A percentile compares a stretch with the other conserved stretches of the same genome.
These are phyloP conservation scores for Poecilia velifera DNA, from an alignment of 2,797 vertebrate genomes.

Conservation along the genomic window DNA sequence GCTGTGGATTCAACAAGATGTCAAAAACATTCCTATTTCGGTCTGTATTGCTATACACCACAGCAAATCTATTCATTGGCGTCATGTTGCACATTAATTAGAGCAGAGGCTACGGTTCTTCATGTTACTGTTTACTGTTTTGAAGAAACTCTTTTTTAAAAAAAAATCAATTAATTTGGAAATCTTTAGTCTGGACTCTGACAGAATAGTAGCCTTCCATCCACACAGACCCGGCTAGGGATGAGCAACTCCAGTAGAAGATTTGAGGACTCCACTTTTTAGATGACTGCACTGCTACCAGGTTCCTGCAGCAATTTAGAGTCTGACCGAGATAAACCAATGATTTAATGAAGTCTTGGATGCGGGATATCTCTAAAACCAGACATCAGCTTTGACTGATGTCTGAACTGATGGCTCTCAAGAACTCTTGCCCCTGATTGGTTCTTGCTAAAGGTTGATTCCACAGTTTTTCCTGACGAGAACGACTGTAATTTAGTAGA, in stretches of 20 bases:
- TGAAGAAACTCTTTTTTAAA: too few relatives aligned
- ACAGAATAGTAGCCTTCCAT: not conserved
- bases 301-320: not conserved
- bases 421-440: not conserved
- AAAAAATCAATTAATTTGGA: not conserved
- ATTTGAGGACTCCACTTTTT: not conserved
- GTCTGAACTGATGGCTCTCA: not conserved
- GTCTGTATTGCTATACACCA: not conserved
- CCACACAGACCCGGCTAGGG: not conserved
- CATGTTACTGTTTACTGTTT: too few relatives aligned
- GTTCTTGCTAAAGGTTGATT: not conserved
- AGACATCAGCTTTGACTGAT: not conserved
- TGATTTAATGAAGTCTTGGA: not conserved
- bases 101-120: too few relatives aligned
- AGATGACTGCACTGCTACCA: not conserved
- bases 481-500: not conserved
- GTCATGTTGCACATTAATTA: too few relatives aligned
- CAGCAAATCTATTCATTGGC: too few relatives aligned
- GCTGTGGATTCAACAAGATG: too few relatives aligned
- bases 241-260: not conserved
- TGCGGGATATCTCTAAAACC: not conserved
- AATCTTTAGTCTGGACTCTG: not conserved
- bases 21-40: not conserved
- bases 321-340: not conserved
- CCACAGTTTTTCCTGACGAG: not conserved